phyloP scores from a whole-genome alignment of 1,140 invertebrate genomes.

The Cherax destructor region DNA sequence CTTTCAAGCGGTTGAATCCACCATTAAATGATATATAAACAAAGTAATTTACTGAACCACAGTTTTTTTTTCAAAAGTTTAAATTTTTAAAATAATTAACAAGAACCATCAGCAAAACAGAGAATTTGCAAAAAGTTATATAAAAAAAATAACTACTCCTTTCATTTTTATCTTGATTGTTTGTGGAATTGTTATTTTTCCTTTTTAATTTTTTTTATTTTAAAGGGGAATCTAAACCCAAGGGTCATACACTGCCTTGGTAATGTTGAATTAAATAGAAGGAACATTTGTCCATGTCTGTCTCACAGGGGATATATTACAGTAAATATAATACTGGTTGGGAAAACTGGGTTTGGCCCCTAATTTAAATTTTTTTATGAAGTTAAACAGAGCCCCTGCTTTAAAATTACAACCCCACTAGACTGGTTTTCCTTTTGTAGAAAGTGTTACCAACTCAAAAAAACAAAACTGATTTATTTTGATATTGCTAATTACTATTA shows the following conservation, averaged over 20 bases:
- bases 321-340: background rate
- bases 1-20: slow-evolving; percentile 14
- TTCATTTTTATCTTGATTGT: too few species aligned
- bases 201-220: too few species aligned
- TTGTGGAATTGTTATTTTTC: background rate
- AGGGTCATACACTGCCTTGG: too few species aligned
- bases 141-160: too few species aligned
- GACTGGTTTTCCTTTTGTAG: background rate
- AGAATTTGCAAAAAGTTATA: background rate
- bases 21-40: background rate
- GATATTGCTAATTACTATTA: background rate
- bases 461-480: background rate
- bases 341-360: background rate
- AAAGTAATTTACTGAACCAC: background rate
- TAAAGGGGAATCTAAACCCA: too few species aligned
- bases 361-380: slow-evolving; percentile 32
- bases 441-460: background rate
- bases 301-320: background rate
- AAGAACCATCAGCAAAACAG: background rate
- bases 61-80: background rate
- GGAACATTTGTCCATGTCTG: background rate
- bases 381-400: background rate
- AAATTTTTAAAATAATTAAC: background rate
- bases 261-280: background rate
- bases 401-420: background rate